phyloP scores from a whole-genome alignment of 2,113 vertebrate genomes.

The Jaculus jaculus region DNA sequence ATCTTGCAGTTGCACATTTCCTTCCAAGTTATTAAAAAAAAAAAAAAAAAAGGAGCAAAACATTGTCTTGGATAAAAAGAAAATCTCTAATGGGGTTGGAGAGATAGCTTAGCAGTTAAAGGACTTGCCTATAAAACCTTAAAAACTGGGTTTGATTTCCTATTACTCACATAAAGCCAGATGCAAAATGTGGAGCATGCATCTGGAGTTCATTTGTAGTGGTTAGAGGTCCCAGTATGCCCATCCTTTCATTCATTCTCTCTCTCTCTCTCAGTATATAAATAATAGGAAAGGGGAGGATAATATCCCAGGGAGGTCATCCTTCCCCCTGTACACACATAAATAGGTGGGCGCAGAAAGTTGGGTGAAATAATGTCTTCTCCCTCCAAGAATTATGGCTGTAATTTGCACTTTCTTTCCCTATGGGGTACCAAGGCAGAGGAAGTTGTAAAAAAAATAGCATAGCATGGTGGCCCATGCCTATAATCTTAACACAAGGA shows the following conservation, averaged over 20 bases:
- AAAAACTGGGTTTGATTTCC: no score
- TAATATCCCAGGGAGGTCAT: not conserved
- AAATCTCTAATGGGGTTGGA: not conserved
- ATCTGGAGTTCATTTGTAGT: no score
- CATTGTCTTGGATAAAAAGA: not conserved
- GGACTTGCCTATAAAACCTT: no score
- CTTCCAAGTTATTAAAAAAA: not conserved
- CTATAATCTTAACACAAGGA: not conserved
- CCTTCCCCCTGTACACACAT: not conserved
- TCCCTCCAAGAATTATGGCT: not conserved
- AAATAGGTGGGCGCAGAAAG: not conserved
- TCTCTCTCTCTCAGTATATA: no score
- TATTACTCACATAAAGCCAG: no score
- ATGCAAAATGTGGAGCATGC: no score
- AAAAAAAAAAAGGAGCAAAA: not conserved
- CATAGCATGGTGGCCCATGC: no score
- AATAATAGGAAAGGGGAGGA: no score
- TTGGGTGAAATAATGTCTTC: not conserved
- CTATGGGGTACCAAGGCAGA: not conserved
- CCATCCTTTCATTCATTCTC: no score
- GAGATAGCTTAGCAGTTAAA: no score
- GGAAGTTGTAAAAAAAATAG: not conserved
- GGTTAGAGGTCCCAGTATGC: no score
- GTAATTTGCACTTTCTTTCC: not conserved
- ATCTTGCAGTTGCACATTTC: not conserved